These are phyloP conservation scores for Malacoraja senta DNA, from an alignment of 2,797 vertebrate species.

Conservation along the genomic window DNA sequence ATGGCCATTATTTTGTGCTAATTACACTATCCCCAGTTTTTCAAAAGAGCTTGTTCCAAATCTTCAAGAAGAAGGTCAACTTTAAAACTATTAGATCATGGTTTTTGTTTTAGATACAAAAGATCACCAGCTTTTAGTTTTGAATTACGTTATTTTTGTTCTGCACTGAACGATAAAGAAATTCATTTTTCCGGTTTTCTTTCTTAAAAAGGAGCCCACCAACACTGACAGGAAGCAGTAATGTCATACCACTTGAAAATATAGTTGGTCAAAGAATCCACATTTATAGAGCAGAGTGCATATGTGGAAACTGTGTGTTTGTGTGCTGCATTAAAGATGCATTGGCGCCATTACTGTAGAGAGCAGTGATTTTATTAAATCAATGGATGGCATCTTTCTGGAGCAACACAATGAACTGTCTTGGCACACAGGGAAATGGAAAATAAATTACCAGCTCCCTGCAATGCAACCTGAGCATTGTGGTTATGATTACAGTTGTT, in stretches of 20 bases:
- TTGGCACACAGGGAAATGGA: neutral
- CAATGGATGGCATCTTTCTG: neutral
- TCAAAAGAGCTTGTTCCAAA: neutral
- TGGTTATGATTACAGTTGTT: neutral
- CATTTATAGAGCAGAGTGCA: neutral
- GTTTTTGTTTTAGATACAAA: neutral
- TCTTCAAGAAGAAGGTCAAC: neutral
- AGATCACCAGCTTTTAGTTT: neutral
- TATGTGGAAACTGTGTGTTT: neutral
- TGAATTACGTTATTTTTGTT: neutral
- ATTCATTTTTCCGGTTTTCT: neutral
- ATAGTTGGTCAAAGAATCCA: neutral
- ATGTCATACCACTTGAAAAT: neutral
- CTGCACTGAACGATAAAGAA: neutral
- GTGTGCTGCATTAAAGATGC: neutral
- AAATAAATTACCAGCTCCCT: slow-evolving; percentile 13
- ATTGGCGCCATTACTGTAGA: neutral
- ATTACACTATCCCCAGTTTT: neutral
- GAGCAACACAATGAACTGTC: slow-evolving; percentile 1
- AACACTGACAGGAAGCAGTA: neutral
- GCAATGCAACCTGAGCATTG: neutral
- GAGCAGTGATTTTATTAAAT: neutral
- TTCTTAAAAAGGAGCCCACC: neutral
- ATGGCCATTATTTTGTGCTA: neutral
- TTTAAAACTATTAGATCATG: neutral